Evolutionary conservation across 2,797 vertebrate genomes (phyloP).

Genomic region (Corythornis leucogaster): DNA sequence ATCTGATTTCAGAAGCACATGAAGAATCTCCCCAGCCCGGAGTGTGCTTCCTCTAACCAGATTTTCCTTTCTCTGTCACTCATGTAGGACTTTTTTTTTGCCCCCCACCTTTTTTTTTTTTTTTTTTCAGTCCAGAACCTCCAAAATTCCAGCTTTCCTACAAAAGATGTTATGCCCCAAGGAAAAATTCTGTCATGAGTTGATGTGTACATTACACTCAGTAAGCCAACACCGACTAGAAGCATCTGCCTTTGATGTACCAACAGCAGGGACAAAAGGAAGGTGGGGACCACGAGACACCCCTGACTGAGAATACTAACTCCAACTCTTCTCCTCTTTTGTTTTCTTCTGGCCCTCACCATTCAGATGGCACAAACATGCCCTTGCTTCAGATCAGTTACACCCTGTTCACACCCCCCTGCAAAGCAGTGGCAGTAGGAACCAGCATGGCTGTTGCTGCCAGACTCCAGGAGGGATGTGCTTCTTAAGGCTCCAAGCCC

Average conservation of each 20-base stretch:
- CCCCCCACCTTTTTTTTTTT: no score
- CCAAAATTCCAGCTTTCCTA: neutral
- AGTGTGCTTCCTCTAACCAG: neutral
- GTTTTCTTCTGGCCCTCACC: neutral
- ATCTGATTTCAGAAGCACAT: slow-evolving; percentile 13
- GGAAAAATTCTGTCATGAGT: neutral
- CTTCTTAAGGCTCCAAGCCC: neutral
- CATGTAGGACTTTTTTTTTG: neutral
- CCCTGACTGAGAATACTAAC: neutral
- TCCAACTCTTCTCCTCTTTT: neutral
- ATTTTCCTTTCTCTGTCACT: neutral
- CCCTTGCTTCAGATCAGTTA: neutral
- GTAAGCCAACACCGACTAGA: neutral
- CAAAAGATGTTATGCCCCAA: neutral
- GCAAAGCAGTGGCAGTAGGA: neutral
- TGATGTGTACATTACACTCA: neutral
- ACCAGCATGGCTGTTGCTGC: neutral
- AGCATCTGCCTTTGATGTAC: neutral
- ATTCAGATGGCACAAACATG: fast-evolving
- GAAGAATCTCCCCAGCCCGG: neutral
- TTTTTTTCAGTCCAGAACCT: neutral
- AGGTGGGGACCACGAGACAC: neutral
- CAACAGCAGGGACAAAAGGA: neutral
- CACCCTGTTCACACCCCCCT: neutral
- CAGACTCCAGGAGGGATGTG: neutral